Evolutionary conservation across 2,888 invertebrate genomes (phyloP), one percentile per base, ranked within the genome.

Genomic region (Conistra vaccinii): DNA sequence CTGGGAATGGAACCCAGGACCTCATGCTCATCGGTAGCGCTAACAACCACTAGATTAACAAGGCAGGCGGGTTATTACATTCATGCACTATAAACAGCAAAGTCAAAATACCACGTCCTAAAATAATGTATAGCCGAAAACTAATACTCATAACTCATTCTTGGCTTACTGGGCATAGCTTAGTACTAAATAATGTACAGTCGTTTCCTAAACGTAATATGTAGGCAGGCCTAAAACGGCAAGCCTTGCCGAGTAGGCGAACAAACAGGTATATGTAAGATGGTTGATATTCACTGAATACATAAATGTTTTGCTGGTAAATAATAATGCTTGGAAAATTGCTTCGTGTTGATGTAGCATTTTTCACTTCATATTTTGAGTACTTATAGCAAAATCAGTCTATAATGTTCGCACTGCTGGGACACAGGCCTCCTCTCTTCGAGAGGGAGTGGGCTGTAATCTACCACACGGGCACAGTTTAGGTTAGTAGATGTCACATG

Each of bases 141-240:
- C 74, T 72, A 80, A 79, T 74, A 71, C 74, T 74, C 84, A 79
- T 84, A 76, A 79, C 76, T 84, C 73, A 76, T 76, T 74, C 85
- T 69, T 65, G 69, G 63, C 71, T 82, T 65, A 74, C 76, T 26
- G 61, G 61, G 73, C 63, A 68, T 39, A 55, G 79, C 80, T 72
- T 62, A 70, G 73, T 67, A 73, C 69, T 85, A 76, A 84, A 84
- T 84, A 70, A 84, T 85, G 74, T 70, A 85, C 45, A 73, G 73
- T 35, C 48, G 69, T 77, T 83, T 71, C 82, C 68, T 60, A 76
- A 76, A 74, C 69, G 69, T 68, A 72, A 78, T 69, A 76, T 73
- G 69, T 65, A 35, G 83, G 65, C 20, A 55, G 61, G 83, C 84
- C 74, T 63, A 39, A 70, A 83, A 68, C 60, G 80, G 80, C 60